A percentile compares a stretch with the other conserved stretches of the same genome.
Evolutionary conservation across 2,113 vertebrate genomes (phyloP).

Genomic region (Poeciliopsis occidentalis): DNA sequence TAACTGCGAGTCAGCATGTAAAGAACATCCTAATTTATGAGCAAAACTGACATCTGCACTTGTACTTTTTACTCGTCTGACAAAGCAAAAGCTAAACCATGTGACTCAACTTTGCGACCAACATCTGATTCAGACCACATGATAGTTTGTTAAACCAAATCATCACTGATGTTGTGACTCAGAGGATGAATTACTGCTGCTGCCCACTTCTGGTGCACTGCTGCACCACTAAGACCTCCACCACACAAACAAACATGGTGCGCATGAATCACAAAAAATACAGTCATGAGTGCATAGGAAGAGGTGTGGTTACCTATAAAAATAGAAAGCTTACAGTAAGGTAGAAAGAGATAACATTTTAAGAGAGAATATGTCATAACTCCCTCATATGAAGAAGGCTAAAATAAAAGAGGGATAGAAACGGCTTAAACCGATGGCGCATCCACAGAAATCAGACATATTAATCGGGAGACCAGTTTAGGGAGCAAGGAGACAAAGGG

Average conservation of each 20-base stretch:
- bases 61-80: constrained; percentile 36
- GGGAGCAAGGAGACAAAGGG: constrained; percentile 5
- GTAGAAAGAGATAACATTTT: constrained; percentile 11
- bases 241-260: constrained; percentile 4
- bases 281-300: constrained; percentile 57
- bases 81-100: constrained; percentile 17
- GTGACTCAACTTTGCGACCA: constrained; percentile 54
- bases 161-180: constrained; percentile 47
- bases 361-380: constrained; percentile 30
- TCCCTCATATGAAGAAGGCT: background rate
- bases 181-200: constrained; percentile 22
- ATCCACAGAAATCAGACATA: constrained; percentile 18
- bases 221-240: constrained; percentile 10
- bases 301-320: constrained; percentile 52
- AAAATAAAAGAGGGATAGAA: constrained; percentile 7
- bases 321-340: constrained; percentile 40
- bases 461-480: constrained; percentile 5
- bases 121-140: constrained; percentile 55
- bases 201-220: constrained; percentile 20
- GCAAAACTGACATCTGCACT: constrained; percentile 43
- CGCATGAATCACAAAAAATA: constrained; percentile 46
- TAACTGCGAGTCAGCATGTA: background rate
- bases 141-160: constrained; percentile 34
- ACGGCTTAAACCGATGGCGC: constrained; percentile 10
- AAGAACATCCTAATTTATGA: constrained; percentile 20